Evolutionary conservation across 2,797 vertebrate genomes (phyloP), one percentile per base, ranked within the genome.

Genomic region (Cetoscarus ocellatus): DNA sequence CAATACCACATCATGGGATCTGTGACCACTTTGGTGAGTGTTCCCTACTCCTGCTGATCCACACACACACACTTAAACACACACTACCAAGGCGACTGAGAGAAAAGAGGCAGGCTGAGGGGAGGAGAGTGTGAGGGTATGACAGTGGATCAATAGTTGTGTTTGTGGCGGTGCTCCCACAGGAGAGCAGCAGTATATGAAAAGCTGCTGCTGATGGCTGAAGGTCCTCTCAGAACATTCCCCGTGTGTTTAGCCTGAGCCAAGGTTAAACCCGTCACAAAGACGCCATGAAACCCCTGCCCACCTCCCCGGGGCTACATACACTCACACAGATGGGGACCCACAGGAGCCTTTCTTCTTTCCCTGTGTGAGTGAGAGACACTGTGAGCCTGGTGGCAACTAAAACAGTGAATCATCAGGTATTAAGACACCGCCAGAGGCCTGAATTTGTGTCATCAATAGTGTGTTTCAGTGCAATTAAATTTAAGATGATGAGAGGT

Each of bases 101-200:
- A 83, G 71, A 67, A 82, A 79, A 86, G 74, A 84, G 70, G 56
- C 75, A 81, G 47, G 61, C 65, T 19, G 53, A 66, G 62, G 74
- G 77, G 54, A 61, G 69, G 76, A 67, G 83, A 75, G 82, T 73
- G 78, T 79, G 83, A 82, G 82, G 68, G 80, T 86, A 85, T 91
- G 91, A 91, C 90, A 89, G 92, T 64, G 92, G 91, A 94, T 94
- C 93, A 92, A 94, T 94, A 92, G 89, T 74, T 69, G 82, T 94
- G 91, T 93, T 91, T 93, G 91, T 92, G 91, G 89, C 72, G 15
- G 82, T 38, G 55, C 75, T 91, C 91, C 92, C 85, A 79, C 79
- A 86, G 91, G 91, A 87, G 66, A 2, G 70, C 61, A 75, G 80
- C 81, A 85, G 79, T 84, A 82, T 88, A 90, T 92, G 89, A 92